Evolutionary conservation across 2,113 vertebrate species (phyloP), one percentile per base, ranked within the genome.

Genomic region (Cottus gobio): DNA sequence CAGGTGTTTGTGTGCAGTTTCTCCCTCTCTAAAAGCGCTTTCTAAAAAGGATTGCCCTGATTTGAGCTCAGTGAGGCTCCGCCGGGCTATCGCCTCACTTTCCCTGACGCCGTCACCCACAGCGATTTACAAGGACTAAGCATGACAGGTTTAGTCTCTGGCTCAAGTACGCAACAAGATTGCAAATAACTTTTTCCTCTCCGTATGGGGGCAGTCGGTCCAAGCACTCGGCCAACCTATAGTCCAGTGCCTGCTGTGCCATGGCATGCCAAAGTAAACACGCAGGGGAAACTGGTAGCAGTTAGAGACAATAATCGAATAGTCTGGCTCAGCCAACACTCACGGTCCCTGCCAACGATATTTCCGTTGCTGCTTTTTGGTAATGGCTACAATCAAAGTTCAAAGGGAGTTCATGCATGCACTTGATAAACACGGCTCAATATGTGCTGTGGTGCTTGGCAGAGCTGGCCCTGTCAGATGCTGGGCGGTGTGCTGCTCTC

Each of bases 321-420:
- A 1, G 81, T 91, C 87, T 84, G 85, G 79, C 81, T 86, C 68
- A 77, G 75, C 30, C 22, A 22, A 11, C 50, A 10, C 67, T 68
- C 52, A 3, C 57, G 24, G 26, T 31, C 82, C 8, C 70, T 69
- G 85, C 75, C 88, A 86, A 83, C 87, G 88, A 87, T 84, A 87
- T 88, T 91, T 91, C 90, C 79, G 57, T 83, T 80, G 58, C 58
- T 75, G 70, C 80, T 9, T 84, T 94, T 88, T 92, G 85, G 90
- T 85, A 84, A 88, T 77, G 79, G 60, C 83, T 63, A 64, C 79
- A 89, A 88, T 89, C 82, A 81, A 84, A 91, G 92, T 94, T 93
- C 90, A 92, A 71, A 73, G 57, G 68, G 79, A 92, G 81, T 86
- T 91, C 78, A 82, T 65, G 77, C 46, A 86, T 77, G 83, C 72